Conservation (phyloP, 2,797 vertebrate genomes). For the Microctenopoma steveboyesi region DNA sequence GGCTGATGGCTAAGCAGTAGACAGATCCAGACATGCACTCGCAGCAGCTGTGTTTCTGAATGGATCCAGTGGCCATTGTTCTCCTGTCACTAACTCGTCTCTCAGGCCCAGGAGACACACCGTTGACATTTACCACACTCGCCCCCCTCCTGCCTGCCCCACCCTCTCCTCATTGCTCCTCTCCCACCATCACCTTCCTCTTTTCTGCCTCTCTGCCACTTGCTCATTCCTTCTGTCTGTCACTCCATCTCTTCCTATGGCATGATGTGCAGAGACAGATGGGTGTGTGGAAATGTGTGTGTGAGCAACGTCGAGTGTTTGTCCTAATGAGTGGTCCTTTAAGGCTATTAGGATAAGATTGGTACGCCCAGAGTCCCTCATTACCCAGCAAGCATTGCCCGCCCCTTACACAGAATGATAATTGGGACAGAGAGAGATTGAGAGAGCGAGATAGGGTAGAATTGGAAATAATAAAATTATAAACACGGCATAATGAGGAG, state of each 20-base stretch:
- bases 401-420: slow-evolving; percentile 78
- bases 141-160: slow-evolving; percentile 38
- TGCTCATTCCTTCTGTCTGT: slow-evolving; percentile 51
- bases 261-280: slow-evolving; percentile 51
- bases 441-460: slow-evolving; percentile 32
- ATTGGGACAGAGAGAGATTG: slow-evolving; percentile 65
- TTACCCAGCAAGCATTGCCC: slow-evolving; percentile 82
- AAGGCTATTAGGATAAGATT: slow-evolving; percentile 87
- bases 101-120: slow-evolving; percentile 79
- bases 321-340: slow-evolving; percentile 83
- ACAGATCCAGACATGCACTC: slow-evolving; percentile 62
- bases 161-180: slow-evolving; percentile 27
- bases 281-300: slow-evolving; percentile 42
- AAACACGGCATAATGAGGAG: slow-evolving; percentile 88
- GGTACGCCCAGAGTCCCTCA: slow-evolving; percentile 88
- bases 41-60: slow-evolving; percentile 76
- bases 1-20: slow-evolving; percentile 46
- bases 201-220: slow-evolving; percentile 49
- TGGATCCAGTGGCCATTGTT: slow-evolving; percentile 81
- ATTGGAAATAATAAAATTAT: slow-evolving; percentile 79
- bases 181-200: slow-evolving; percentile 37
- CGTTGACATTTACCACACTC: slow-evolving; percentile 77
- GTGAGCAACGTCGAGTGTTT: slow-evolving; percentile 61
- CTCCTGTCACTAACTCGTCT: slow-evolving; percentile 80
- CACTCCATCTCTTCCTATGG: slow-evolving; percentile 54